Conservation (phyloP, 2,113 vertebrate genomes). For the Delphinapterus leucas region DNA sequence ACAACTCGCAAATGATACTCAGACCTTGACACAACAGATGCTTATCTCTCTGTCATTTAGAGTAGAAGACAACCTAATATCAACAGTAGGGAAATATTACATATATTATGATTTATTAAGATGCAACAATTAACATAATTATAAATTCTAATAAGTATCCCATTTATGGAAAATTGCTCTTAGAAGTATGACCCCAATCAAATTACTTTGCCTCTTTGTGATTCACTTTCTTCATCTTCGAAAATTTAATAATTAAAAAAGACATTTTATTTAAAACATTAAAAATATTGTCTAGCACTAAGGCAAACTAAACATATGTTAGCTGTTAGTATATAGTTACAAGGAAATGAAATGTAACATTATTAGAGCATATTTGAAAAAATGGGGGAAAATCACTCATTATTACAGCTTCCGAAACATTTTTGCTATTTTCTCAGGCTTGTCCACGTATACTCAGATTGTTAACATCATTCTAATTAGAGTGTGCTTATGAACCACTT, state of each 20-base stretch:
- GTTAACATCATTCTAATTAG: not conserved
- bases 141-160: not conserved
- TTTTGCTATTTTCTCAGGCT: not conserved
- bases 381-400: not conserved
- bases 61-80: not conserved
- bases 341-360: not conserved
- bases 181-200: not conserved
- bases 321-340: not conserved
- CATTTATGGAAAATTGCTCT: not conserved
- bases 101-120: not conserved
- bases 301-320: not conserved
- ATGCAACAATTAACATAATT: not conserved
- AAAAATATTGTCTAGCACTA: not conserved
- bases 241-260: not conserved
- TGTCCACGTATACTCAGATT: not conserved
- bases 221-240: not conserved
- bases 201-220: not conserved
- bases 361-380: not conserved
- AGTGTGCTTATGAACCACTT: not conserved
- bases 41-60: not conserved
- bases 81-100: not conserved
- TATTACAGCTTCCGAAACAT: not conserved
- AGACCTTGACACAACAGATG: not conserved
- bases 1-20: not conserved
- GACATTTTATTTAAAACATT: not conserved